phyloP scores from a whole-genome alignment of 2,888 invertebrate species.

The Ornithoptera priamus region DNA sequence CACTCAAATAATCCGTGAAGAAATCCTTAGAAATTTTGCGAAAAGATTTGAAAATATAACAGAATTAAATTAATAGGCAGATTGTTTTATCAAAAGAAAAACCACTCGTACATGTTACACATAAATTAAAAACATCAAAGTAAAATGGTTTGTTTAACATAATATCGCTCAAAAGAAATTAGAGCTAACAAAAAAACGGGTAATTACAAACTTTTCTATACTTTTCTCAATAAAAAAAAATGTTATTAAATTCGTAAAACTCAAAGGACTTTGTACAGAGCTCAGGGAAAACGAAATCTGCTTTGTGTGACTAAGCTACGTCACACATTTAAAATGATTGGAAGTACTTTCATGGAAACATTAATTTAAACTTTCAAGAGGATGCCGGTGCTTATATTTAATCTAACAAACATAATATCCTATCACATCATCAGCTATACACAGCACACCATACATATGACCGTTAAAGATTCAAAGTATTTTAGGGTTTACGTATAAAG shows the following conservation, averaged over 20 bases:
- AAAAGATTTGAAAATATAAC: too few relatives aligned
- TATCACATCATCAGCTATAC: not conserved
- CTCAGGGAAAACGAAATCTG: not conserved
- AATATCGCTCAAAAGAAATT: not conserved
- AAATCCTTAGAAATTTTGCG: too few relatives aligned
- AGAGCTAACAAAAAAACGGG: not conserved
- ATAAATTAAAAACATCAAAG: not conserved
- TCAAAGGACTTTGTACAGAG: constrained; percentile 1
- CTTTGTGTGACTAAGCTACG: not conserved
- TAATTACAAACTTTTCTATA: not conserved
- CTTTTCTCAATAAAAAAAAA: not conserved
- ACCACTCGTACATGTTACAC: not conserved
- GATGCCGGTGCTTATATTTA: not conserved
- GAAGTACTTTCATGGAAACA: not conserved
- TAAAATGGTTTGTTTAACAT: constrained; percentile 2
- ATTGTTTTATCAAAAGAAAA: not conserved
- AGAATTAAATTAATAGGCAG: not conserved
- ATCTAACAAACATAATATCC: not conserved
- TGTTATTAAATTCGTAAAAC: not conserved
- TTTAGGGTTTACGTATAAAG: not conserved
- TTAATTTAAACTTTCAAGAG: not conserved
- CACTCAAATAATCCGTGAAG: too few relatives aligned
- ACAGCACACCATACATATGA: not conserved
- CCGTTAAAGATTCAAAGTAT: not conserved
- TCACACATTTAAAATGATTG: not conserved